Conservation (phyloP, 2,888 invertebrate genomes). For the Zele albiditarsus region DNA sequence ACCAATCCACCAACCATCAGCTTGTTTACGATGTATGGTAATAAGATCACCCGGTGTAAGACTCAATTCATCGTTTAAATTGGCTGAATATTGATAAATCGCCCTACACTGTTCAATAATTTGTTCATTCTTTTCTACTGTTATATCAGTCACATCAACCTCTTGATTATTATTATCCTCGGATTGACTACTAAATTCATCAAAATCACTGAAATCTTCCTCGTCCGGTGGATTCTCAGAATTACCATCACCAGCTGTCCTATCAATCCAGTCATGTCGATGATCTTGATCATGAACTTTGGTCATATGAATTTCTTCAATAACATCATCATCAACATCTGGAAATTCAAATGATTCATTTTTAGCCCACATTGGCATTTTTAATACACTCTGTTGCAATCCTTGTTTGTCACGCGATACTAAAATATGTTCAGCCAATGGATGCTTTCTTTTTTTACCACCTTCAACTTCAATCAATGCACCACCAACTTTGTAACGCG, state of each 20-base stretch:
- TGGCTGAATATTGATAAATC: conserved; percentile 90
- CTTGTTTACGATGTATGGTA: conserved; percentile 91
- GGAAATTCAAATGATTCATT: conserved; percentile 76
- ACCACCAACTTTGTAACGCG: conserved; percentile 89
- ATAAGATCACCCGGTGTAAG: conserved; percentile 85
- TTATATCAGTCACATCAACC: conserved; percentile 56
- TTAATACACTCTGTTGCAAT: conserved; percentile 87
- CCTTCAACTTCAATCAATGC: conserved; percentile 88
- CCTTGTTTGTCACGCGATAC: conserved; percentile 93
- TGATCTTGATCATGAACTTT: conserved; percentile 61
- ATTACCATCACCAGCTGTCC: conserved; percentile 87
- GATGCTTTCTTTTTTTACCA: conserved; percentile 84
- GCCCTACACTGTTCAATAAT: conserved; percentile 80
- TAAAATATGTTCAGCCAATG: conserved; percentile 89
- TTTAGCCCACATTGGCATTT: conserved; percentile 86
- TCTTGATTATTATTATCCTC: conserved; percentile 73
- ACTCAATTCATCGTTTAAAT: conserved; percentile 88
- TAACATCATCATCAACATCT: conserved; percentile 65
- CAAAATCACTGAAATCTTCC: conserved; percentile 81
- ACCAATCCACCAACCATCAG: conserved; percentile 96
- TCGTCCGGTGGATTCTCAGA: conserved; percentile 83
- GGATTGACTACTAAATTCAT: conserved; percentile 74
- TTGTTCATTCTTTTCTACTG: conserved; percentile 52
- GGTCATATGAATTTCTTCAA: conserved; percentile 59
- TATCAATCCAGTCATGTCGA: conserved; percentile 80